A percentile compares a stretch with the other conserved stretches of the same genome.
phyloP scores from a whole-genome alignment of 2,797 vertebrate genomes.

The Argentina silus region DNA sequence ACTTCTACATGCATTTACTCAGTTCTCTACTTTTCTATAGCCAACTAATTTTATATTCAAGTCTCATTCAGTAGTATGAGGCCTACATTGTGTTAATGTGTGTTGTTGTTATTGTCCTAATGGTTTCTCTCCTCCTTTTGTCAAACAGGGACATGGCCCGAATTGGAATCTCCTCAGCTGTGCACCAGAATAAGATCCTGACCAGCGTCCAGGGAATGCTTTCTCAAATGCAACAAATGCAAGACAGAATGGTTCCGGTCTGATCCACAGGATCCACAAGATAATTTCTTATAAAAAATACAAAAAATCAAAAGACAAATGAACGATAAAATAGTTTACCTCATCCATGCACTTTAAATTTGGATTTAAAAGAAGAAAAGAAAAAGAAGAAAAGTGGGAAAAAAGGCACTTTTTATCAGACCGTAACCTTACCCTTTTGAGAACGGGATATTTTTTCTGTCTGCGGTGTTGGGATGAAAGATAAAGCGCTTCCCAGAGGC shows the following conservation, averaged over 20 bases:
- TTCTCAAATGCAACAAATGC: slow-evolving; percentile 96
- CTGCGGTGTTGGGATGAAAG: slow-evolving; percentile 77
- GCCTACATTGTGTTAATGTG: neutral
- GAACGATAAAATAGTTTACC: slow-evolving; percentile 94
- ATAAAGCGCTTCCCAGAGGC: slow-evolving; percentile 75
- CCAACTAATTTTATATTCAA: no score
- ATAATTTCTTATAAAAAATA: slow-evolving; percentile 64
- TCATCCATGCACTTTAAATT: slow-evolving; percentile 99
- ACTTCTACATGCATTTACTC: no score
- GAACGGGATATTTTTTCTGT: slow-evolving; percentile 69
- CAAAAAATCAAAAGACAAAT: slow-evolving; percentile 62
- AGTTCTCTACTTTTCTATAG: no score
- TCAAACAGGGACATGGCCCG: slow-evolving; percentile 87
- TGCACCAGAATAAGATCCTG: slow-evolving; percentile 96
- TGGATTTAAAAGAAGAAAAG: slow-evolving; percentile 71
- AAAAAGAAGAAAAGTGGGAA: slow-evolving; percentile 76
- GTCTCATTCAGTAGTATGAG: no score
- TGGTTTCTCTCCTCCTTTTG: slow-evolving; percentile 20
- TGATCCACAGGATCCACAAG: slow-evolving; percentile 72
- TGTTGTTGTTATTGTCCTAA: slow-evolving; percentile 39
- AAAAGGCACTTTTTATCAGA: slow-evolving; percentile 89
- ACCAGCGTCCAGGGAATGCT: slow-evolving; percentile 92
- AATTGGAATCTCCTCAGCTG: slow-evolving; percentile 88
- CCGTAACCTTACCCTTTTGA: slow-evolving; percentile 81
- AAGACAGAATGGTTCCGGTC: slow-evolving; percentile 97